Base-by-base conservation (phyloP, 2,888 invertebrate species). In the Aphodius granarius region DNA sequence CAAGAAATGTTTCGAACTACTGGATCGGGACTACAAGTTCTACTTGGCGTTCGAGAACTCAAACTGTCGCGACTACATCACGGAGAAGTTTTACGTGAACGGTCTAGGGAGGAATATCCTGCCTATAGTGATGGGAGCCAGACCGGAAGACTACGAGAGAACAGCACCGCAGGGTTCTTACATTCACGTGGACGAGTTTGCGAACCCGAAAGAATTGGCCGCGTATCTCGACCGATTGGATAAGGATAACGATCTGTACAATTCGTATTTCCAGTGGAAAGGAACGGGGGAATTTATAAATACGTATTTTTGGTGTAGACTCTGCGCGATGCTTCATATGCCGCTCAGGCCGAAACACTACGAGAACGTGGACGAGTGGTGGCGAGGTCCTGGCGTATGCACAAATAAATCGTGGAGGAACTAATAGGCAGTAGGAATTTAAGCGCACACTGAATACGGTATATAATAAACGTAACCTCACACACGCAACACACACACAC, bases 31-130 rank as follows among this genome's bases (percentile, higher is more conserved):
- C 80, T 98, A 98, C 89, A 98, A 98, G 87, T 98, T 98, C 88
- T 98, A 98, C 86, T 90, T 98, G 81, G 96, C 98, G 0, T 98
- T 98, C 85, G 98, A 98, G 87, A 98, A 98, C 87, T 97, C 97
- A 23, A 98, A 98, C 84, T 98, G 98, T 87, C 91, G 93, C 76
- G 97, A 98, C 87, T 98, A 98, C 85, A 95, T 98, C 81, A 97
- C 98, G 0, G 98, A 98, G 86, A 98, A 98, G 86, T 97, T 98
- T 88, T 98, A 96, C 87, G 96, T 97, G 73, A 98, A 98, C 85
- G 97, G 97, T 75, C 89, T 98, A 76, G 92, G 93, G 75, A 92
- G 94, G 82, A 94, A 96, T 86, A 93, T 97, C 66, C 87, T 98
- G 79, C 98, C 98, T 0, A 95, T 98, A 80, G 98, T 97, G 76